phyloP scores from a whole-genome alignment of 1,140 invertebrate genomes.

The Sipha flava region DNA sequence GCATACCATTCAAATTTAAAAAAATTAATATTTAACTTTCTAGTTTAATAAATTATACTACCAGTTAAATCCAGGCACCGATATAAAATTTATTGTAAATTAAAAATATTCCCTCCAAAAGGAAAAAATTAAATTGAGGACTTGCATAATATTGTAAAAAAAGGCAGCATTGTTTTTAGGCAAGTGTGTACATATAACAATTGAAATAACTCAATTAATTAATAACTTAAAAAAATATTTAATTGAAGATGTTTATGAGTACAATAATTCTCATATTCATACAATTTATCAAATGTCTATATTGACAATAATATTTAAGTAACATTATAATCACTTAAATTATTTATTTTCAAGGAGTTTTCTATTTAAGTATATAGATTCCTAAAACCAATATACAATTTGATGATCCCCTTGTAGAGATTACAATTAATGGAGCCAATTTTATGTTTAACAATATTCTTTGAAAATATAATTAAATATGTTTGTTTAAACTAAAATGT shows the following conservation, averaged over 20 bases:
- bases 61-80: not conserved
- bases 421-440: constrained; percentile 4
- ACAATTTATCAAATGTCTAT: not conserved
- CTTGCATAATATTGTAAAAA: not conserved
- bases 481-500: not conserved
- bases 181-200: not conserved
- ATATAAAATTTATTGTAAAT: not conserved
- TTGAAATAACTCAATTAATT: not conserved
- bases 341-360: not conserved
- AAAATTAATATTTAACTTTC: not conserved
- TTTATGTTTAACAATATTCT: not conserved
- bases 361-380: not conserved
- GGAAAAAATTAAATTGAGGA: not conserved
- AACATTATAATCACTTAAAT: not conserved
- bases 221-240: constrained; percentile 21
- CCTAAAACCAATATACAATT: not conserved
- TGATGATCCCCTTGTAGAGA: not conserved
- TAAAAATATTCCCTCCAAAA: not conserved
- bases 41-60: not conserved
- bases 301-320: not conserved
- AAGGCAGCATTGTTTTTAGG: not conserved
- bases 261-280: not conserved
- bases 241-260: not conserved
- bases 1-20: not conserved
- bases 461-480: not conserved